Evolutionary conservation across 2,797 vertebrate genomes (phyloP).

Genomic region (Phoxinus dragarum): DNA sequence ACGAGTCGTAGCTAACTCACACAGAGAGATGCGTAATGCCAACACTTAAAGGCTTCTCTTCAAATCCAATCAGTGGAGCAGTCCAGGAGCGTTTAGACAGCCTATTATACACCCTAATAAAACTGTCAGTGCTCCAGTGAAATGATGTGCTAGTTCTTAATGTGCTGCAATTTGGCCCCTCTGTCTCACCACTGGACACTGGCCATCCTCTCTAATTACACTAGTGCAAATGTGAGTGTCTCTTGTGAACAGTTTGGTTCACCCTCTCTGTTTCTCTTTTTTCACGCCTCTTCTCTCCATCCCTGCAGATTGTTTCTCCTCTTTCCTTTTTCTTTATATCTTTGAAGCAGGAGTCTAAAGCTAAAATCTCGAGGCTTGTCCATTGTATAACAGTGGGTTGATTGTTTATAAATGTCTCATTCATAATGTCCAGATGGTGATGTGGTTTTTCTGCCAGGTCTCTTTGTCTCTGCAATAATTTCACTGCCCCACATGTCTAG

Average conservation of each 20-base stretch:
- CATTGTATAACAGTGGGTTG: constrained; percentile 17
- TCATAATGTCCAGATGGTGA: constrained; percentile 56
- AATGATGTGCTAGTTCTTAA: constrained; percentile 48
- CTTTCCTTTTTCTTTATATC: constrained; percentile 10
- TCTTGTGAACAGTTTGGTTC: constrained; percentile 35
- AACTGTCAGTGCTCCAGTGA: constrained; percentile 51
- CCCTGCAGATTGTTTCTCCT: neutral
- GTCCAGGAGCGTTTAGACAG: constrained; percentile 50
- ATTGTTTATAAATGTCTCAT: constrained; percentile 48
- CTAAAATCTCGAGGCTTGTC: constrained; percentile 5
- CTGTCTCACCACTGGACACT: constrained; percentile 43
- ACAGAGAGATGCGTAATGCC: constrained; percentile 13
- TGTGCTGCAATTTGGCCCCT: constrained; percentile 40
- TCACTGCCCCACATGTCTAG: constrained; percentile 42
- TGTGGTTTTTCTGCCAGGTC: constrained; percentile 41
- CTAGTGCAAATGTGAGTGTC: constrained; percentile 36
- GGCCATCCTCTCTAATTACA: constrained; percentile 50
- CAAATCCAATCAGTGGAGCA: constrained; percentile 35
- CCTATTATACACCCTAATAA: constrained; percentile 53
- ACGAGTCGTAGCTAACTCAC: neutral
- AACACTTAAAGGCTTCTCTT: constrained; percentile 27
- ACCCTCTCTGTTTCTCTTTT: neutral
- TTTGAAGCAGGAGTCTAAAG: neutral
- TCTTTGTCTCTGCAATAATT: constrained; percentile 38
- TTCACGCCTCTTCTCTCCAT: neutral